Evolutionary conservation across 35 echinoderm and acorn worm species (phyloP).

Genomic region (Lytechinus variegatus): DNA sequence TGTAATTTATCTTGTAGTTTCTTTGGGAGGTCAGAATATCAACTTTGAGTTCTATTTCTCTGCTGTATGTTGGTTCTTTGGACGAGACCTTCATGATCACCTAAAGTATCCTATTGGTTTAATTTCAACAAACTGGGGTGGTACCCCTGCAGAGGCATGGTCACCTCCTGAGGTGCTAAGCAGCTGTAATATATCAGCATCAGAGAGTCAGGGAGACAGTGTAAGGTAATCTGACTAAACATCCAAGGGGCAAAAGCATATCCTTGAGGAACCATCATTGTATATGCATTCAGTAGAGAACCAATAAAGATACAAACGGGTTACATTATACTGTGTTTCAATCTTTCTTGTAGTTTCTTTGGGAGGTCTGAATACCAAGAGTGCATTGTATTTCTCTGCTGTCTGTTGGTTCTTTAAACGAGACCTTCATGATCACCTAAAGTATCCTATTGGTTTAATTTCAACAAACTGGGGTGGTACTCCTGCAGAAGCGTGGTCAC

Average conservation of each 20-base stretch:
- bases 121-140: constrained; percentile 91
- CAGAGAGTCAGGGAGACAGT: background rate
- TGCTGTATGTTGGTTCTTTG: constrained; percentile 93
- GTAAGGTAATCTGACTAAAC: background rate
- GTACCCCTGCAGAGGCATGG: constrained; percentile 83
- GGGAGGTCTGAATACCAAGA: constrained; percentile 34
- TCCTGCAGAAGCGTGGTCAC: constrained; percentile 81
- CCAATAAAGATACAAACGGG: no score
- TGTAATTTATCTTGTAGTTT: constrained; percentile 59
- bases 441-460: constrained; percentile 88
- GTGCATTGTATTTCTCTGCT: constrained; percentile 81
- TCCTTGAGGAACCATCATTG: no score
- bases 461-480: constrained; percentile 92
- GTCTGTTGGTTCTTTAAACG: constrained; percentile 90
- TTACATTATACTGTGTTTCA: background rate
- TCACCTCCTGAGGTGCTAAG: constrained; percentile 72
- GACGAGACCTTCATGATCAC: constrained; percentile 76
- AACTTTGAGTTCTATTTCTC: constrained; percentile 75
- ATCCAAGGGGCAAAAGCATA: no score
- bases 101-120: constrained; percentile 81
- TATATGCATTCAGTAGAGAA: no score
- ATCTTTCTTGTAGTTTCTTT: constrained; percentile 68
- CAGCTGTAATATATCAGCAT: constrained; percentile 42
- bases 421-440: constrained; percentile 70
- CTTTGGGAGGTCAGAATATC: constrained; percentile 56